phyloP scores from a whole-genome alignment of 2,797 vertebrate genomes.

The Lacerta agilis region DNA sequence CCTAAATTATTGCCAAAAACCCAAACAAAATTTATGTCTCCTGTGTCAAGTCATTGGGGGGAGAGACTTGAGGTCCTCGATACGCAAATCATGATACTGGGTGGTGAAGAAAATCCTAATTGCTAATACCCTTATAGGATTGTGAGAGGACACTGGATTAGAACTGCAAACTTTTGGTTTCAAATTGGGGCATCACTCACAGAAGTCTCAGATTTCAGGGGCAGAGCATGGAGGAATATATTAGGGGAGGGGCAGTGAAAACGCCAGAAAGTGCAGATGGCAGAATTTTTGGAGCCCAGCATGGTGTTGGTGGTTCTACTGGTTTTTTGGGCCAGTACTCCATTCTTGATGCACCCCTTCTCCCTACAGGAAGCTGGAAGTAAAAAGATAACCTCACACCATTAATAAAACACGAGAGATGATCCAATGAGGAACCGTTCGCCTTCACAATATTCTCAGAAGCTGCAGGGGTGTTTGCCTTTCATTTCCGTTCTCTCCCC shows the following conservation, averaged over 20 bases:
- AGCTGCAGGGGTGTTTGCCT: not conserved
- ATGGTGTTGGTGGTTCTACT: not conserved
- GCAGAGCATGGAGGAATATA: not conserved
- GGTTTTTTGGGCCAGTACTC: too few species aligned
- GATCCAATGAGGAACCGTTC: constrained; percentile 62
- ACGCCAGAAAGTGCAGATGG: not conserved
- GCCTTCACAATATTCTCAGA: not conserved
- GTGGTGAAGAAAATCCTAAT: not conserved
- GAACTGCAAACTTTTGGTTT: not conserved
- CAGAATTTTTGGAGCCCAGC: too few species aligned
- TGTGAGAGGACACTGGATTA: not conserved
- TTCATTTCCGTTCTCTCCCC: not conserved
- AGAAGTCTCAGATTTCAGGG: not conserved
- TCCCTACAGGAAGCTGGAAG: constrained; percentile 58
- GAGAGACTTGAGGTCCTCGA: too few species aligned
- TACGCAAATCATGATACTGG: not conserved
- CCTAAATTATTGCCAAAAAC: too few species aligned
- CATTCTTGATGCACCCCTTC: not conserved
- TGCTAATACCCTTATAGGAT: not conserved
- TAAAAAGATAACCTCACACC: constrained; percentile 77
- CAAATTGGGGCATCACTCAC: not conserved
- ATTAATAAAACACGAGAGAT: constrained; percentile 83
- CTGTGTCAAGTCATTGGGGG: too few species aligned
- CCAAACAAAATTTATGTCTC: too few species aligned
- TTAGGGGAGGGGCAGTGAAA: not conserved